Base-by-base conservation (phyloP, 2,888 invertebrate species). In the Amblyjoppa fuscipennis region DNA sequence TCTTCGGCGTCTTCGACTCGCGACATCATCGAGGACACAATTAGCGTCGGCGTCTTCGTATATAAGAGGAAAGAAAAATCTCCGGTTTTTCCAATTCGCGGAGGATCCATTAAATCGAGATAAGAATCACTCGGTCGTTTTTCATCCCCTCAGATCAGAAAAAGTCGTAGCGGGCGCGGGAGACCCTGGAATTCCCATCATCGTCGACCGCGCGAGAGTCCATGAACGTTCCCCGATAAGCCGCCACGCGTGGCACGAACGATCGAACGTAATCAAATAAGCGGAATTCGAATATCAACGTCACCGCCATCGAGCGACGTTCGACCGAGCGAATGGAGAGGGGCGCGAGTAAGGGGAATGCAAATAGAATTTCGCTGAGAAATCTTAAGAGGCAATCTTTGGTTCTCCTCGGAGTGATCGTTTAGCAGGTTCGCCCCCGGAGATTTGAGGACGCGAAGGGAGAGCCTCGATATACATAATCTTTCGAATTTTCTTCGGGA, bases 261-360 rank as follows among this genome's bases (percentile, higher is more conserved):
- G 89, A 91, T 91, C 89, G 90, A 89, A 88, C 84, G 88, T 90
- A 91, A 91, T 91, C 90, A 89, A 90, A 90, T 91, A 91, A 89
- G 89, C 86, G 91, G 89, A 90, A 90, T 91, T 90, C 89, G 90
- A 91, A 91, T 90, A 90, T 89, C 88, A 85, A 82, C 88, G 87
- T 86, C 87, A 84, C 80, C 70, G 61, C 85, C 82, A 81, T 76
- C 85, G 81, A 75, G 71, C 83, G 70, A 25, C 53, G 77, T 28
- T 76, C 68, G 16, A 68, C 71, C 45, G 75, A 84, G 84, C 86
- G 87, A 85, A 76, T 75, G 81, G 71, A 53, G 71, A 53, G 83
- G 64, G 51, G 51, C 49, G 71, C 68, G 74, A 59, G 64, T 76
- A 78, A 59, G 66, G 71, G 74, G 85, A 85, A 84, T 82, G 86